Conservation (phyloP, 2,797 vertebrate species). For the Liparis tanakae region DNA sequence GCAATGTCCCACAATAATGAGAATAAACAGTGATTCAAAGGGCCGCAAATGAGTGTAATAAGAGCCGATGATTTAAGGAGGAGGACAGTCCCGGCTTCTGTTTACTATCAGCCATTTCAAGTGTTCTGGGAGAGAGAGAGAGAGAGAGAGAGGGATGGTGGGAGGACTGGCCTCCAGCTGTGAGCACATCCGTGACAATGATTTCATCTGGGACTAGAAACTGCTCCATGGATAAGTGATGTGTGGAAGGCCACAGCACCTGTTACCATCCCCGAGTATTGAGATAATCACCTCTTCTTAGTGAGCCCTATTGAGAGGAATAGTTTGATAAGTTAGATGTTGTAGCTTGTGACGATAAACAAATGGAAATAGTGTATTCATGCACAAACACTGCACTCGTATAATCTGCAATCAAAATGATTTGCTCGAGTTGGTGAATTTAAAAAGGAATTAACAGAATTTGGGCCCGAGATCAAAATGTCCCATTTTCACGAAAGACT, state of each 20-base stretch:
- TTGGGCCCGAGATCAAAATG: too few species aligned
- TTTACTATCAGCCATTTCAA: constrained; percentile 8
- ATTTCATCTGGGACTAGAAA: constrained; percentile 69
- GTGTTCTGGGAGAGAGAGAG: constrained; percentile 34
- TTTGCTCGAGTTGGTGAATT: too few species aligned
- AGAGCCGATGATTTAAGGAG: constrained; percentile 18
- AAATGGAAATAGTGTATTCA: not conserved
- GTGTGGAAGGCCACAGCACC: constrained; percentile 6
- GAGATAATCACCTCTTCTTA: constrained; percentile 19
- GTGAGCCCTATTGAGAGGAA: not conserved
- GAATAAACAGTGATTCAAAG: constrained; percentile 32
- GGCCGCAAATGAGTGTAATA: constrained; percentile 35
- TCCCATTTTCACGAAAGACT: too few species aligned
- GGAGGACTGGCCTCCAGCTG: constrained; percentile 51
- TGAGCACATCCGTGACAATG: constrained; percentile 52
- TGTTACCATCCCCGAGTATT: constrained; percentile 8
- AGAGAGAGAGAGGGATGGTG: constrained; percentile 30
- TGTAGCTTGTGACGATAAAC: not conserved
- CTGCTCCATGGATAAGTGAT: constrained; percentile 13
- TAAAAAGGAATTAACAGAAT: too few species aligned
- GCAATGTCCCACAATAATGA: constrained; percentile 23
- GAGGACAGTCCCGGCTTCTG: constrained; percentile 28
- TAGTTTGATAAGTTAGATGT: not conserved
- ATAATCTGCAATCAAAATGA: not conserved
- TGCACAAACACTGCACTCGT: not conserved